Conservation (phyloP, 1,140 invertebrate species). For the Antheraea pernyi region DNA sequence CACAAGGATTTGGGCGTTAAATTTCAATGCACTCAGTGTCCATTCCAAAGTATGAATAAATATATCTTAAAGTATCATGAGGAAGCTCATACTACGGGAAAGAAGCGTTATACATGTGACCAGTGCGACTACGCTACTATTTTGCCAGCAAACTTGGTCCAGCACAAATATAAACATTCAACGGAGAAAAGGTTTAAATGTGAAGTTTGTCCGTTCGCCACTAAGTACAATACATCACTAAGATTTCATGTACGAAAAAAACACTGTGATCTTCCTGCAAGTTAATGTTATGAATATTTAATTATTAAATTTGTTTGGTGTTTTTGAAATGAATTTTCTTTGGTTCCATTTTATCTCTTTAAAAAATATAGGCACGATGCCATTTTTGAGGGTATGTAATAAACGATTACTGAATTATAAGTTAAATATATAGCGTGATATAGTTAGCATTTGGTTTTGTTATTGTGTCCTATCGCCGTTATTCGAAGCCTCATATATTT, state of each 20-base stretch:
- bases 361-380: no score
- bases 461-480: no score
- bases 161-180: slow-evolving; percentile 72
- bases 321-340: slow-evolving; percentile 19
- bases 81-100: slow-evolving; percentile 63
- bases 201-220: slow-evolving; percentile 70
- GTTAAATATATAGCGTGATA: no score
- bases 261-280: slow-evolving; percentile 71
- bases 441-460: no score
- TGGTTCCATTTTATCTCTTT: not conserved
- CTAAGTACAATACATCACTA: slow-evolving; percentile 70
- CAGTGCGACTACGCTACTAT: slow-evolving; percentile 69
- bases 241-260: slow-evolving; percentile 72
- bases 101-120: slow-evolving; percentile 61
- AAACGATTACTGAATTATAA: no score
- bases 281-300: slow-evolving; percentile 50
- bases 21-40: slow-evolving; percentile 58
- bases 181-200: slow-evolving; percentile 67
- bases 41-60: slow-evolving; percentile 71
- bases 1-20: slow-evolving; percentile 59
- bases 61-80: slow-evolving; percentile 70
- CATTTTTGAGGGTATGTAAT: no score
- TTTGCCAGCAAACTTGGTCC: slow-evolving; percentile 62
- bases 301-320: slow-evolving; percentile 56
- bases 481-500: no score